These are phyloP conservation scores for Prosapia bicincta DNA, from an alignment of 2,888 invertebrate genomes.

Conservation along the genomic window DNA sequence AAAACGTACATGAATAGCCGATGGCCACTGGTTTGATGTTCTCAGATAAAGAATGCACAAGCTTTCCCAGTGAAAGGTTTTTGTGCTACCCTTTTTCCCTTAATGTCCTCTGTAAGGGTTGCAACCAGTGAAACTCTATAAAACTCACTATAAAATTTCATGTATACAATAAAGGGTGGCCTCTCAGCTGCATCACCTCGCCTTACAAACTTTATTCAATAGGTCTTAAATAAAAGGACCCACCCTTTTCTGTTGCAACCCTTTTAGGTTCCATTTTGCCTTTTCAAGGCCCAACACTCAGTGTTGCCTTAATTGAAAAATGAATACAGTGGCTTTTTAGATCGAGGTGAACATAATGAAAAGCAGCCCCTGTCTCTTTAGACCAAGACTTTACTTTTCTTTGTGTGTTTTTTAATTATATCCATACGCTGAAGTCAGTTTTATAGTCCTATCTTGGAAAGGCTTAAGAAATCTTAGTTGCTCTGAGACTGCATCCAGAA, in stretches of 20 bases:
- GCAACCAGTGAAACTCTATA: slow-evolving; percentile 21
- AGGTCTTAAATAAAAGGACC: slow-evolving; percentile 16
- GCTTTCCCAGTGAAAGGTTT: slow-evolving; percentile 1
- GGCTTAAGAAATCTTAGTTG: neutral
- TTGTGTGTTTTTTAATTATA: slow-evolving; percentile 25
- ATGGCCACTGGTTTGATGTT: neutral
- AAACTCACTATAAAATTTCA: slow-evolving; percentile 28
- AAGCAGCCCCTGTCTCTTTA: slow-evolving; percentile 2
- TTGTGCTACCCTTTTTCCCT: slow-evolving; percentile 1
- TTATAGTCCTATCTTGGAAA: neutral
- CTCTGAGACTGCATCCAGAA: neutral
- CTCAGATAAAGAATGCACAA: neutral
- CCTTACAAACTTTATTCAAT: slow-evolving; percentile 10
- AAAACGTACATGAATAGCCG: neutral
- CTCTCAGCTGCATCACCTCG: slow-evolving; percentile 17
- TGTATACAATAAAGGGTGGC: slow-evolving; percentile 9
- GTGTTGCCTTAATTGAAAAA: slow-evolving; percentile 28
- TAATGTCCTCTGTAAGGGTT: slow-evolving; percentile 3
- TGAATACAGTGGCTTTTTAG: slow-evolving; percentile 32
- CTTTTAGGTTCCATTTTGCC: slow-evolving; percentile 23
- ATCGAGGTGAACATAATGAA: slow-evolving; percentile 20
- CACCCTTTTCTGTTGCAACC: slow-evolving; percentile 16
- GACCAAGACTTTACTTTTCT: neutral
- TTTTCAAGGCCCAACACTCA: slow-evolving; percentile 27
- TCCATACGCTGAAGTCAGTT: neutral